Base-by-base conservation (phyloP, 2,888 invertebrate genomes). In the Cylloceria caligata region DNA sequence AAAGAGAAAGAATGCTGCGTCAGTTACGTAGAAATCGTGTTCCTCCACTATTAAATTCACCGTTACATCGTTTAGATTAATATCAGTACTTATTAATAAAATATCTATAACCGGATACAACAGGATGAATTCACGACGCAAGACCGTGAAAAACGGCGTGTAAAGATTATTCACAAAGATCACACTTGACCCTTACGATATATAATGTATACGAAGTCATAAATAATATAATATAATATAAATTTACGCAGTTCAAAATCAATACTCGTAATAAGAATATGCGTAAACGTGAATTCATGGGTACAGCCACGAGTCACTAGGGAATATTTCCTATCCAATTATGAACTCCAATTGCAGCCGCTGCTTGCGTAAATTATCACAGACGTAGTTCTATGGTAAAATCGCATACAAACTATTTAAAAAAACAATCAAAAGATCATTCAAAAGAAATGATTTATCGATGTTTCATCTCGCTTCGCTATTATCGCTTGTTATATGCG, bases 351-450 rank as follows among this genome's bases (percentile, higher is more conserved):
- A 52, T 57, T 30, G 39, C 67, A 64, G 68, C 36, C 47, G 68
- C 71, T 64, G 76, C 39, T 67, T 65, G 85, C 67, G 83, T 83
- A 85, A 80, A 86, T 90, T 91, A 91, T 91, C 91, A 91, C 91
- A 91, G 91, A 90, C 84, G 76, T 86, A 89, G 88, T 88, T 85
- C 81, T 85, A 85, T 64, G 76, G 86, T 86, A 85, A 88, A 88
- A 87, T 88, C 83, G 87, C 85, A 16, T 86, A 90, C 86, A 87
- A 88, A 88, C 57, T 75, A 80, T 71, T 34, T 36, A 36, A 34
- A 42, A 47, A 80, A 27, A 36, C 65, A 65, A 52, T 64, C 11
- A 68, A 68, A 3, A 57, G 21, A 76, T 36, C 47, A 75, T 57
- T 75, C 67, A 60, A 68, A 67, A 60, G 36, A 76, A 68, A 60